Percentiles rank a stretch among this genome's conserved stretches.
Evolutionary conservation across 2,888 invertebrate species (phyloP).

Genomic region (Xylota sylvarum): DNA sequence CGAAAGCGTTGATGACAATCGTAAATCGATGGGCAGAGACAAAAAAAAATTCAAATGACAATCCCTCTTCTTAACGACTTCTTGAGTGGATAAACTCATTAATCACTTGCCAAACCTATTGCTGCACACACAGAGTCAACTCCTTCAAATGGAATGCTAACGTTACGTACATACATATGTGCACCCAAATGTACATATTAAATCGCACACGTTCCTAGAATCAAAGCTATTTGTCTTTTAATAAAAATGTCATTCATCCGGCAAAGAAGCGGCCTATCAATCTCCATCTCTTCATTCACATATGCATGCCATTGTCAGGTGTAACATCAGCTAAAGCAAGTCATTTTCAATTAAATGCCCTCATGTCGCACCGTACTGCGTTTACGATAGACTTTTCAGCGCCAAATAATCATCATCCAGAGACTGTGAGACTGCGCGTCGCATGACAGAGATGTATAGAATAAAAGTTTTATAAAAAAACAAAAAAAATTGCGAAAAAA

Average conservation of each 20-base stretch:
- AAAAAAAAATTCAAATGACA: constrained; percentile 5
- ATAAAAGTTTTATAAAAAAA: constrained; percentile 24
- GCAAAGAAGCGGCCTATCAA: constrained; percentile 60
- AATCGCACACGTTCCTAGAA: constrained; percentile 62
- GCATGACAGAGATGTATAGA: constrained; percentile 33
- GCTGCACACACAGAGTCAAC: constrained; percentile 14
- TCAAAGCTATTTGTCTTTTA: constrained; percentile 74
- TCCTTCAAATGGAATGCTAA: constrained; percentile 55
- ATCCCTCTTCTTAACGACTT: constrained; percentile 51
- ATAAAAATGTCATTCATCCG: constrained; percentile 74
- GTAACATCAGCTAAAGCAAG: constrained; percentile 39
- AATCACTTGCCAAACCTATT: constrained; percentile 56
- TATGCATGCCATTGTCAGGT: constrained; percentile 52
- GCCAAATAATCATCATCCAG: constrained; percentile 61
- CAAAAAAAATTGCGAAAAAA: background rate
- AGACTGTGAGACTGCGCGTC: constrained; percentile 57
- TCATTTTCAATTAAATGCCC: constrained; percentile 60
- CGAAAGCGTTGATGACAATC: constrained; percentile 36
- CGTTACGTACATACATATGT: constrained; percentile 16
- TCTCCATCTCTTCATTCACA: constrained; percentile 68
- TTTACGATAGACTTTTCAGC: constrained; percentile 74
- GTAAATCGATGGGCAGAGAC: constrained; percentile 38
- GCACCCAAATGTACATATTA: constrained; percentile 42
- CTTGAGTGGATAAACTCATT: constrained; percentile 67
- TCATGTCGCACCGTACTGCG: background rate